Evolutionary conservation across 2,888 invertebrate genomes (phyloP).

Genomic region (Chironomus tentans): DNA sequence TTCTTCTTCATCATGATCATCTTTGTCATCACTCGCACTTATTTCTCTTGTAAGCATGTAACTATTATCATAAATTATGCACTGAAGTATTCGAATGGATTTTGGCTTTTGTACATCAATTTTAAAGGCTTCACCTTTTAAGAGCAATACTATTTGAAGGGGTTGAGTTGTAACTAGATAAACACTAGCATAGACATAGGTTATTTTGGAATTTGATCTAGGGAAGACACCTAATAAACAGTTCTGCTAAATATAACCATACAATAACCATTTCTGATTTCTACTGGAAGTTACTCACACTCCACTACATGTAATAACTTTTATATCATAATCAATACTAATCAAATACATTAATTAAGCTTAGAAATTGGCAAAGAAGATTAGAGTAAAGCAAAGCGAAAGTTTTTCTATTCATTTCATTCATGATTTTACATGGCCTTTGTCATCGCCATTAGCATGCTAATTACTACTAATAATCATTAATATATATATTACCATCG

Average conservation of each 20-base stretch:
- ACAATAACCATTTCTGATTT: not conserved
- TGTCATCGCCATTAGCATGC: not conserved
- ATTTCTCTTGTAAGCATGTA: no score
- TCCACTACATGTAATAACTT: not conserved
- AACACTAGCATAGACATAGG: no score
- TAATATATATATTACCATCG: no score
- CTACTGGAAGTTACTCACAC: not conserved
- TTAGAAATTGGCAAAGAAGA: constrained; percentile 13
- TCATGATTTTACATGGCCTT: not conserved
- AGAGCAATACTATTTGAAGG: no score
- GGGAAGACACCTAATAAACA: no score
- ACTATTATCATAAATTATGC: no score
- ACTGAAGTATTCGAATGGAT: no score
- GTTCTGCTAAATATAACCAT: no score
- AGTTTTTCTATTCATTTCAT: constrained; percentile 9
- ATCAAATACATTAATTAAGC: constrained; percentile 19
- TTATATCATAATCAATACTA: not conserved
- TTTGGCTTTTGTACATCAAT: no score
- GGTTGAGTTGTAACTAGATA: no score
- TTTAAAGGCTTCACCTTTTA: not conserved
- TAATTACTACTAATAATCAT: not conserved
- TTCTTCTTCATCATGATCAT: not conserved
- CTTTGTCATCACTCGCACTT: no score
- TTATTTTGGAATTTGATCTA: no score
- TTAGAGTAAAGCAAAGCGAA: constrained; percentile 1